Percentiles rank a stretch among this genome's conserved stretches.
These are phyloP conservation scores for Lithophane semibrunnea DNA, from an alignment of 2,888 invertebrate species.

Conservation along the genomic window DNA sequence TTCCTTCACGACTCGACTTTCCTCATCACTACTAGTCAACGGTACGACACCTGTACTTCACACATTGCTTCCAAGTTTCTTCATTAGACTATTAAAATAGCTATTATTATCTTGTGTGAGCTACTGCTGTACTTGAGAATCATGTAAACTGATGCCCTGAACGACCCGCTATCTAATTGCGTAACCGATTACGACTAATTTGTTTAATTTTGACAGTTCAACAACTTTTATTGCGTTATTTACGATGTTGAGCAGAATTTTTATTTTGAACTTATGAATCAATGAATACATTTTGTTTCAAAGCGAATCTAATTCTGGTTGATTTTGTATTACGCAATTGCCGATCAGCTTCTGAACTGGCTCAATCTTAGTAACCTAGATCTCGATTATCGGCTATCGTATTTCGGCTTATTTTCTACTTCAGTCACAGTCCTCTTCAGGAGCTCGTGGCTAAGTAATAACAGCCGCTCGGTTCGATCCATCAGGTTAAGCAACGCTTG, in stretches of 20 bases:
- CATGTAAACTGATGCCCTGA: not conserved
- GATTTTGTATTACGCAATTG: no score
- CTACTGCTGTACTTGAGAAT: conserved; percentile 14
- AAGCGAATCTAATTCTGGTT: no score
- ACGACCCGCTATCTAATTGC: not conserved
- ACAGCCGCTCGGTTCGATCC: no score
- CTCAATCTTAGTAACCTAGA: not conserved
- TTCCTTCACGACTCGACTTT: conserved; percentile 56
- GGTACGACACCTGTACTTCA: conserved; percentile 36
- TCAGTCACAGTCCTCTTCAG: no score
- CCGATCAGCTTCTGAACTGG: not conserved
- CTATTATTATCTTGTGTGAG: conserved; percentile 18
- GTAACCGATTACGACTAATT: no score
- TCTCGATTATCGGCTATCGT: no score
- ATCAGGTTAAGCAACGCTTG: no score
- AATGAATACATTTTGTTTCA: no score
- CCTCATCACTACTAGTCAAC: conserved; percentile 31
- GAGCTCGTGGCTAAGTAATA: no score
- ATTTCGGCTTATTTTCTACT: not conserved
- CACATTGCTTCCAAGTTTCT: conserved; percentile 37
- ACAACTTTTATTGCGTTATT: no score
- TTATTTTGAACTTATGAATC: not conserved
- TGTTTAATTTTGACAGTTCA: no score
- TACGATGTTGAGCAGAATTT: no score
- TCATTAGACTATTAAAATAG: conserved; percentile 53